Conservation (phyloP, 2,113 vertebrate genomes). For the Syngnathus scovelli region DNA sequence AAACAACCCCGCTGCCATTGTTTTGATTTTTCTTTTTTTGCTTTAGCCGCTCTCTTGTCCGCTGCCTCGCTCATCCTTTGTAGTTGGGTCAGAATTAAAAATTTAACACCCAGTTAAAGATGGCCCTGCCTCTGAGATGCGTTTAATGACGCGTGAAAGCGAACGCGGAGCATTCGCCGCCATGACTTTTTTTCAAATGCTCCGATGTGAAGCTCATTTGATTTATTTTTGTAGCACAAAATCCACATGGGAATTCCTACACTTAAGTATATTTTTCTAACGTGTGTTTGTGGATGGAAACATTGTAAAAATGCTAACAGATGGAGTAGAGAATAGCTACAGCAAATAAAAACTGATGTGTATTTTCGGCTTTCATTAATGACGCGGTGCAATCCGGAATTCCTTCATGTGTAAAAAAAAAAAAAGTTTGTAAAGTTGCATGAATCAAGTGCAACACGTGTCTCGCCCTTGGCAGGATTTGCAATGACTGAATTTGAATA, state of each 20-base stretch:
- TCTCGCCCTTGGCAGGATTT: not conserved
- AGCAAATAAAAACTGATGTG: constrained; percentile 1
- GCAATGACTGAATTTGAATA: not conserved
- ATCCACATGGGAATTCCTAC: constrained; percentile 10
- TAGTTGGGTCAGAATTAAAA: constrained; percentile 45
- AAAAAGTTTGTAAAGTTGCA: not conserved
- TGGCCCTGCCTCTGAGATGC: constrained; percentile 20
- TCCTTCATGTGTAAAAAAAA: not conserved
- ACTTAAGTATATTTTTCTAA: not conserved
- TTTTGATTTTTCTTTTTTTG: constrained; percentile 12
- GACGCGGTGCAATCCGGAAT: not conserved
- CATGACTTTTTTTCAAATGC: constrained; percentile 25
- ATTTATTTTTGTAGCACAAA: constrained; percentile 8
- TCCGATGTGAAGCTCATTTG: constrained; percentile 17
- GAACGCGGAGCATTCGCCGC: constrained; percentile 15
- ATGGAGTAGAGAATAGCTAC: not conserved
- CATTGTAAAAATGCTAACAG: not conserved
- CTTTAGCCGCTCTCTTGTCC: constrained; percentile 14
- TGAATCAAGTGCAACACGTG: not conserved
- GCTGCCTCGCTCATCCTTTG: constrained; percentile 24
- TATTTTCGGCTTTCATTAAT: not conserved
- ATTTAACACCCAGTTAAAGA: constrained; percentile 47
- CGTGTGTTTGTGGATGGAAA: not conserved
- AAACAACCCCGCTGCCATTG: not conserved
- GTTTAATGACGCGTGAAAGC: constrained; percentile 26